Evolutionary conservation across 1,140 invertebrate genomes (phyloP), one percentile per base, ranked within the genome.

Genomic region (Eriosoma lanigerum): DNA sequence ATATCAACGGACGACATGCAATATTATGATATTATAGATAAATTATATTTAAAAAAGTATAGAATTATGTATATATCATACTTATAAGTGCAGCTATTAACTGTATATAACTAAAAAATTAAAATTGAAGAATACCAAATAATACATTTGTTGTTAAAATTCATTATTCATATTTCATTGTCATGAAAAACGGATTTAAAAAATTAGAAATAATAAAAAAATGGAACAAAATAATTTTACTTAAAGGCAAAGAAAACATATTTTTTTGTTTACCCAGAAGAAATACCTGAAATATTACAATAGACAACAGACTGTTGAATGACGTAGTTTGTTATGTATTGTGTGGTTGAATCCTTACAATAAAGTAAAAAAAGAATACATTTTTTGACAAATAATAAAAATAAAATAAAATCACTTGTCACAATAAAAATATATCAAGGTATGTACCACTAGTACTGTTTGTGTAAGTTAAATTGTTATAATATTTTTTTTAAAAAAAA

Each of bases 261-360:
- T 38, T 38, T 68, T 68, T 48, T 48, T 0, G 13, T 68, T 48
- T 4, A 2, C 38, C 15, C 21, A 64, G 13, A 48, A 68, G 13
- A 19, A 48, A 68, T 24, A 48, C 38, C 38, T 24, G 4, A 38
- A 68, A 68, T 46, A 68, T 68, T 68, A 48, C 38, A 68, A 68
- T 46, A 68, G 38, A 68, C 38, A 46, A 17, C 21, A 68, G 32
- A 46, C 66, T 68, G 66, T 48, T 68, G 66, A 48, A 68, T 68
- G 66, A 48, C 66, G 13, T 26, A 46, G 44, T 68, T 68, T 17
- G 66, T 48, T 68, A 17, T 68, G 15, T 68, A 17, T 68, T 48
- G 66, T 68, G 5, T 48, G 32, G 66, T 26, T 0, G 44, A 17
- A 21, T 68, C 38, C 32, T 24, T 48, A 48, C 21, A 48, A 48